Base-by-base conservation (phyloP, 2,888 invertebrate species). In the Dolichopus griseipennis region DNA sequence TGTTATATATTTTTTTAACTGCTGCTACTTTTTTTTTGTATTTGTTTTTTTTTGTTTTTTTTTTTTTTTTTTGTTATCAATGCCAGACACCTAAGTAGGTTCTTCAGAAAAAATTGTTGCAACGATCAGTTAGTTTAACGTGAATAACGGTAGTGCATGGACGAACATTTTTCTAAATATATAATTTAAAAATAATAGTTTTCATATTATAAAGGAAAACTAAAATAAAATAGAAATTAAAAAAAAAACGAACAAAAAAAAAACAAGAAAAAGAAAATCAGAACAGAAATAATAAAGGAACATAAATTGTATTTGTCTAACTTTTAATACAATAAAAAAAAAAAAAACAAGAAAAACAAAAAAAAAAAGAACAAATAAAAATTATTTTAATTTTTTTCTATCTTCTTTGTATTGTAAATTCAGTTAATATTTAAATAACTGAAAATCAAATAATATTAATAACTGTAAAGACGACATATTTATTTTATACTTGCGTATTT, bases 21-120 rank as follows among this genome's bases (percentile, higher is more conserved):
- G 15, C 5, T 52, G 52, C 15, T 18, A 6, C 18, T 52, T 52
- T 52, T 52, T 52, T 43, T 15, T 43, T 12, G 43, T n/a, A n/a
- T n/a, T n/a, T n/a, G n/a, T n/a, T n/a, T n/a, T n/a, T 27, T 27
- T 27, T 27, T 27, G 3, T 27, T 27, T 5, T 5, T 27, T 27
- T 27, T 27, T n/a, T n/a, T 52, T 12, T 52, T 52, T 52, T 52
- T 12, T 52, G 52, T 7, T 18, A 52, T 52, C n/a, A 52, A 52
- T 52, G 52, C 52, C 52, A 52, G 52, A 52, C 52, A 52, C 52
- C 52, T 52, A 52, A 52, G 52, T 52, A 52, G 52, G 52, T 52
- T 52, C 52, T 52, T 52, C 52, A 52, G 15, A 52, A 18, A 52
- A 52, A 52, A 52, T 52, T 52, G 52, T 52, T 52, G 52, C 52